Evolutionary conservation across 2,113 vertebrate species (phyloP).

Genomic region (Galbula dea): DNA sequence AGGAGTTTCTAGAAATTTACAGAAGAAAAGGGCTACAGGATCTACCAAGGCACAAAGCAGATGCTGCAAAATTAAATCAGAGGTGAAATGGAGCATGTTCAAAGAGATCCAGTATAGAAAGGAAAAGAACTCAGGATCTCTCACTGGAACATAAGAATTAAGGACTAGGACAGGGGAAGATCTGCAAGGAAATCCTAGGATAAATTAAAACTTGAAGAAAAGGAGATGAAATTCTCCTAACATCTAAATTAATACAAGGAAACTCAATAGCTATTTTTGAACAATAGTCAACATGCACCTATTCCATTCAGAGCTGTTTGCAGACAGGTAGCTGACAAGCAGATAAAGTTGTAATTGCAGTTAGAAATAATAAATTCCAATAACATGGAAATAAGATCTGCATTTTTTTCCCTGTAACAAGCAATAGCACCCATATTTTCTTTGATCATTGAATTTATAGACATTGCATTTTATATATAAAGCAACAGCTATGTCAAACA

Average conservation of each 20-base stretch:
- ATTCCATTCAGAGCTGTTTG: neutral
- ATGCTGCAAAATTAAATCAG: neutral
- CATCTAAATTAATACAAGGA: neutral
- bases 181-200: neutral
- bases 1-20: neutral
- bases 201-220: neutral
- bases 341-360: neutral
- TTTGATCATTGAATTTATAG: neutral
- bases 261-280: neutral
- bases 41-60: neutral
- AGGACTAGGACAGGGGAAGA: neutral
- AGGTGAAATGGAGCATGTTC: neutral
- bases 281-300: neutral
- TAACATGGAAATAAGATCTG: neutral
- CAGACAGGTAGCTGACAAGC: neutral
- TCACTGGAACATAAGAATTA: neutral
- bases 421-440: neutral
- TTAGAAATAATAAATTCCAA: neutral
- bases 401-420: neutral
- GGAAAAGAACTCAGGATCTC: neutral
- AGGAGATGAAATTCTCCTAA: neutral
- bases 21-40: neutral
- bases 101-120: neutral
- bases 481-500: neutral
- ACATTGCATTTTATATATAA: neutral